Conservation (phyloP, 2,888 invertebrate species). For the Hofmannophila pseudospretella region DNA sequence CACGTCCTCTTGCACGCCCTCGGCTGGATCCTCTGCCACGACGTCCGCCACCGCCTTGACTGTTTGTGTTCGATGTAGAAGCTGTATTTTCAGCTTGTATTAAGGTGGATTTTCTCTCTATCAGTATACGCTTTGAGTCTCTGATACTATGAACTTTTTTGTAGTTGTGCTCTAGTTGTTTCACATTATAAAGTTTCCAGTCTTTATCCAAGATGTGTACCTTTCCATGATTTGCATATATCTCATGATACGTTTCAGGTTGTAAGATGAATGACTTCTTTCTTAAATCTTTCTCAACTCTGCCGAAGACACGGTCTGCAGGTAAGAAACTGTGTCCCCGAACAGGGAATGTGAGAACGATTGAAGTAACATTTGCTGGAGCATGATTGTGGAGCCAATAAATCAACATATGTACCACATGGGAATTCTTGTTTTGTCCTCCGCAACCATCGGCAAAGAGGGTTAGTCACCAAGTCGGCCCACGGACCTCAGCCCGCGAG, state of each 20-base stretch:
- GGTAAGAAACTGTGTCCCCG: slow-evolving; percentile 19
- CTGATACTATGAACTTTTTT: too few species aligned
- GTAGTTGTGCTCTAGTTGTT: background rate
- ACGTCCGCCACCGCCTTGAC: too few species aligned
- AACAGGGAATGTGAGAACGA: slow-evolving; percentile 11
- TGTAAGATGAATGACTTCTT: slow-evolving; percentile 11
- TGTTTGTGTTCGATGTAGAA: too few species aligned
- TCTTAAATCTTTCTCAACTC: slow-evolving; percentile 17
- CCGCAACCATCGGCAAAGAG: slow-evolving; percentile 13
- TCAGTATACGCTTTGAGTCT: too few species aligned
- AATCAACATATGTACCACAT: slow-evolving; percentile 11
- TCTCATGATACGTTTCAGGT: slow-evolving; percentile 13
- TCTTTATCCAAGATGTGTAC: slow-evolving; percentile 9
- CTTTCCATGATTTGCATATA: slow-evolving; percentile 15
- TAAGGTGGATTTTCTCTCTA: too few species aligned
- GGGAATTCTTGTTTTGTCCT: slow-evolving; percentile 13
- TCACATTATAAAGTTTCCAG: slow-evolving; percentile 4
- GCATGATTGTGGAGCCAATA: slow-evolving; percentile 11
- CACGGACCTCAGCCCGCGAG: too few species aligned
- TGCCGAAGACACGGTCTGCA: slow-evolving; percentile 19
- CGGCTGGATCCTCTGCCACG: too few species aligned
- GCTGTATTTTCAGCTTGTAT: too few species aligned
- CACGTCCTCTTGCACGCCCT: too few species aligned
- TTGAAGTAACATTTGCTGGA: slow-evolving; percentile 8
- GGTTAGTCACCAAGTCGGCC: too few species aligned